Evolutionary conservation across 2,888 invertebrate genomes (phyloP), one percentile per base, ranked within the genome.

Genomic region (Euzetes globulus): DNA sequence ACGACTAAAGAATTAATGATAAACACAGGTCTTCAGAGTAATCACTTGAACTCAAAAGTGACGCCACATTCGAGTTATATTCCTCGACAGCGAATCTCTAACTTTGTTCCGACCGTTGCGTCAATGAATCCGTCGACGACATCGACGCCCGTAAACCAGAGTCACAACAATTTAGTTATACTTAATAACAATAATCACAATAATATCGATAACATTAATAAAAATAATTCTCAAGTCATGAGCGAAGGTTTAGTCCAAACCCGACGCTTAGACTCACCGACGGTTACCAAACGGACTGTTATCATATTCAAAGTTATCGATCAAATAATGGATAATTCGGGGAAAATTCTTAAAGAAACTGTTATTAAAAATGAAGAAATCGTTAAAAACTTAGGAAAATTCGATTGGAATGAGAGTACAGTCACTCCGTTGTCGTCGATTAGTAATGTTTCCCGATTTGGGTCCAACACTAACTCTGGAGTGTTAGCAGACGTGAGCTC

Each of bases 321-420:
- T 45, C 74, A 74, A 60, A 71, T 74, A 6, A 47, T 74, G 4
- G 74, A 74, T 37, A 70, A 52, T 45, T 50, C 50, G 6, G 71
- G 52, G 11, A 74, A 74, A 71, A 55, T 74, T 22, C 1, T 74
- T 15, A 74, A 74, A 58, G 74, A 74, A 45, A 74, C n/a, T 55
- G 58, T 71, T n/a, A 17, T 71, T 41, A 74, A 74, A 45, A 52
- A 74, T 52, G 74, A 74, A 71, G 74, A 74, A 55, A 60, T 74
- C 7, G 15, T 47, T 37, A 71, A 19, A 17, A 47, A 63, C 58
- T 41, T 50, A 41, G 74, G 74, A 52, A 47, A 52, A 45, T 17
- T 25, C 17, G 33, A 50, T 47, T 74, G 52, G 41, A 68, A 37
- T 68, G 68, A 68, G 17, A 33, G 63, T 11, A 6, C 33, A 33